Conservation (phyloP, 2,797 vertebrate genomes). For the Parauchenoglanis ngamensis region DNA sequence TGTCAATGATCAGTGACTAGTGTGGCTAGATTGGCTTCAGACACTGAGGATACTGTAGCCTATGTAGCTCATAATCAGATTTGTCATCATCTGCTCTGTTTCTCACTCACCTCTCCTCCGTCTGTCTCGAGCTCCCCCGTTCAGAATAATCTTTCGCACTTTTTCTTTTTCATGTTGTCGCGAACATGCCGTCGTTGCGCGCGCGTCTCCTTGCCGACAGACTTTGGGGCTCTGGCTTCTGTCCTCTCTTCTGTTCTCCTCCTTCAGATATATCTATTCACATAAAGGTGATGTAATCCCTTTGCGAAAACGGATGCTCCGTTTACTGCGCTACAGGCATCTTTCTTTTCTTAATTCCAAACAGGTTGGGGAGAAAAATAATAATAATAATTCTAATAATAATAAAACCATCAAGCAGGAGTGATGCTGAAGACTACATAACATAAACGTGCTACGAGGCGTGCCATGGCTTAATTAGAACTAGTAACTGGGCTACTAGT, state of each 20-base stretch:
- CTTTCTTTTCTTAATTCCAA: conserved; percentile 10
- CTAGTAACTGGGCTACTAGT: background rate
- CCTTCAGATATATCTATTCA: conserved; percentile 10
- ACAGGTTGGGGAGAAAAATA: background rate
- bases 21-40: background rate
- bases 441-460: background rate
- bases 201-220: conserved; percentile 64
- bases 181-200: conserved; percentile 69
- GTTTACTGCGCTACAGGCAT: conserved; percentile 11
- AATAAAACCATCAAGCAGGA: background rate
- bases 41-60: background rate
- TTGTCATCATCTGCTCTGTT: background rate
- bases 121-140: conserved; percentile 68
- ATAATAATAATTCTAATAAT: background rate
- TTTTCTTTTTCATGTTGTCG: conserved; percentile 83
- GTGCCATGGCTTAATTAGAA: background rate
- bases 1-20: background rate
- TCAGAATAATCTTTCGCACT: conserved; percentile 74
- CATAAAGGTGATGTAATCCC: conserved; percentile 30
- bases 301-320: conserved; percentile 10
- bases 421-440: conserved; percentile 21
- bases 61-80: background rate
- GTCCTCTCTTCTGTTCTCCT: background rate
- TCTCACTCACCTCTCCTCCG: conserved; percentile 69
- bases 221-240: conserved; percentile 18